These are phyloP conservation scores for Elaeidobius kamerunicus DNA, from an alignment of 2,888 invertebrate species.

Conservation along the genomic window DNA sequence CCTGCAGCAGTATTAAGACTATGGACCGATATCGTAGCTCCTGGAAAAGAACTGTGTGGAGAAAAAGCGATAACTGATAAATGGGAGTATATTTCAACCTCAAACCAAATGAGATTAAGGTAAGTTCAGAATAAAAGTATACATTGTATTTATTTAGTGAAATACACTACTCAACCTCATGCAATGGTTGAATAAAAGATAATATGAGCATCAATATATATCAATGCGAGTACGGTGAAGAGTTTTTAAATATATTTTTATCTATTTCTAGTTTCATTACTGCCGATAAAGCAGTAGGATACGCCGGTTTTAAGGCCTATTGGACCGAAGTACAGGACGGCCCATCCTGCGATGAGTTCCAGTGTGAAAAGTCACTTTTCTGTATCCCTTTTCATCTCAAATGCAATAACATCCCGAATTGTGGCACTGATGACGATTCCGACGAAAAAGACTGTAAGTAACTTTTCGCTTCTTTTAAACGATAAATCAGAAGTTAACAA, in stretches of 20 bases:
- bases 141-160: background rate
- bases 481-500: too few relatives aligned
- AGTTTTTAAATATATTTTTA: too few relatives aligned
- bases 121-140: conserved; percentile 48
- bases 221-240: too few relatives aligned
- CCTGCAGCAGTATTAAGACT: conserved; percentile 87
- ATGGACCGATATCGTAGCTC: conserved; percentile 78
- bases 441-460: conserved; percentile 81
- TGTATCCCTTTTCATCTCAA: conserved; percentile 76
- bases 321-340: conserved; percentile 88
- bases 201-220: too few relatives aligned
- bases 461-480: conserved; percentile 33
- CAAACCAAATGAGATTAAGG: conserved; percentile 84
- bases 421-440: conserved; percentile 73
- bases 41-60: conserved; percentile 87
- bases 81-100: conserved; percentile 83
- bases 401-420: conserved; percentile 80
- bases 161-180: background rate
- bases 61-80: conserved; percentile 72
- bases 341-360: conserved; percentile 67
- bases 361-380: conserved; percentile 67
- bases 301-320: conserved; percentile 87
- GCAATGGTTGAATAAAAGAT: too few relatives aligned
- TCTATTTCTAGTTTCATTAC: conserved; percentile 76
- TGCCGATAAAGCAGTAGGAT: conserved; percentile 92